Evolutionary conservation across 1,140 invertebrate genomes (phyloP), one percentile per base, ranked within the genome.

Genomic region (Uloborus diversus): DNA sequence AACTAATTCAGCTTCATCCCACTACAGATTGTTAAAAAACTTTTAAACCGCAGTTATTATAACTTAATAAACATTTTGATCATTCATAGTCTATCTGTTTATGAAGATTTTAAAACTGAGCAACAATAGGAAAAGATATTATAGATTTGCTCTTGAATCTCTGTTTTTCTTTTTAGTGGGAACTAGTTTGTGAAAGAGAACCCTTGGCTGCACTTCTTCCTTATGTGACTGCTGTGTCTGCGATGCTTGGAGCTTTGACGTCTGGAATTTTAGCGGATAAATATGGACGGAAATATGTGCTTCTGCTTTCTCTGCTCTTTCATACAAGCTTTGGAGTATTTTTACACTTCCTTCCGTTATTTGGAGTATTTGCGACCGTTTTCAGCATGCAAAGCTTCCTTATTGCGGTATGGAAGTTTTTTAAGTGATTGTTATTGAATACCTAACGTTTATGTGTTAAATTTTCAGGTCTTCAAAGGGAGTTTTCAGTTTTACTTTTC

Each of bases 191-290:
- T 82, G 87, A 88, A 23, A 83, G 86, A 51, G 82, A 83, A 47
- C 87, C 88, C 79, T 81, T 90, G 4, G 83, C 84, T 5, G 84
- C 83, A 23, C 83, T 89, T 37, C 85, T 88, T 0, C 86, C 86
- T 2, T 88, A 87, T 3, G 83, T 89, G 28, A 90, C 89, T 81
- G 88, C 88, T 61, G 70, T 84, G 28, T 89, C 89, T 0, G 86
- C 89, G 2, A 86, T 90, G 82, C 81, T 90, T 56, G 90, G 90
- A 13, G 89, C 88, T 3, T 84, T 89, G 30, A 53, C 90, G 4
- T 86, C 88, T 81, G 90, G 90, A 27, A 82, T 87, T 35, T 70
- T 90, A 23, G 85, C 88, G 1, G 90, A 91, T 83, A 86, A 87
- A 56, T 88, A 88, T 83, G 89, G 89, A 0, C 84, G 89, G 51